Evolutionary conservation across 2,888 invertebrate genomes (phyloP).

Genomic region (Fragum sueziense): DNA sequence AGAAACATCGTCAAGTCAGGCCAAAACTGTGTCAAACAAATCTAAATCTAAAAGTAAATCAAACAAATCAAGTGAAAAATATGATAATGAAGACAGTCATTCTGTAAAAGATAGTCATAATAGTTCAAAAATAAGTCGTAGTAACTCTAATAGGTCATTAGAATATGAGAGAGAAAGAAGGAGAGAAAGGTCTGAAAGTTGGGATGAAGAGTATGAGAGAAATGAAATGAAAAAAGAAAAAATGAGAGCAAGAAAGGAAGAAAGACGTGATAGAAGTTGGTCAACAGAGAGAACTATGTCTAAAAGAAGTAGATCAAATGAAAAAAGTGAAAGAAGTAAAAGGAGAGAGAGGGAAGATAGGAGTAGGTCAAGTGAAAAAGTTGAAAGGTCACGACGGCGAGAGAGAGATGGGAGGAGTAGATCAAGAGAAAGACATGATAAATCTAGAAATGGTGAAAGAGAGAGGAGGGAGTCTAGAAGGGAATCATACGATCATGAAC

Average conservation of each 20-base stretch:
- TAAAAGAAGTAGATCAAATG: conserved; percentile 1
- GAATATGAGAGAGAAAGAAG: conserved; percentile 46
- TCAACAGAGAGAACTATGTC: conserved; percentile 36
- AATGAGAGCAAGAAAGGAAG: conserved; percentile 41
- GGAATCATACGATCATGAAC: conserved; percentile 51
- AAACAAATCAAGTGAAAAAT: conserved; percentile 21
- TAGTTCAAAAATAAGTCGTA: conserved; percentile 32
- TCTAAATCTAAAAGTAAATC: conserved; percentile 27
- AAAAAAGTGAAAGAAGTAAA: conserved; percentile 25
- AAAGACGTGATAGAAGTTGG: conserved; percentile 44
- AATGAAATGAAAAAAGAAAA: conserved; percentile 44
- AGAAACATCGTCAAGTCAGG: not conserved
- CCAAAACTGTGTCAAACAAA: conserved; percentile 1
- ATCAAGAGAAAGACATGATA: conserved; percentile 40
- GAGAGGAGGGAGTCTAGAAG: conserved; percentile 53
- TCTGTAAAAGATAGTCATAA: conserved; percentile 9
- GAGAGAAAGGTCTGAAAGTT: conserved; percentile 20
- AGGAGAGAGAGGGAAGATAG: conserved; percentile 47
- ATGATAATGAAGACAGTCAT: conserved; percentile 26
- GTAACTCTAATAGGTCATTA: conserved; percentile 47
- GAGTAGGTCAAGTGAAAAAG: conserved; percentile 42
- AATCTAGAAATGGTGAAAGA: conserved; percentile 44
- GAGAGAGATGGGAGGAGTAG: conserved; percentile 42
- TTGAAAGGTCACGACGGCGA: conserved; percentile 33
- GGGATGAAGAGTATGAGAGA: conserved; percentile 45